Evolutionary conservation across 1,140 invertebrate species (phyloP).

Genomic region (Neotoxoptera formosana): DNA sequence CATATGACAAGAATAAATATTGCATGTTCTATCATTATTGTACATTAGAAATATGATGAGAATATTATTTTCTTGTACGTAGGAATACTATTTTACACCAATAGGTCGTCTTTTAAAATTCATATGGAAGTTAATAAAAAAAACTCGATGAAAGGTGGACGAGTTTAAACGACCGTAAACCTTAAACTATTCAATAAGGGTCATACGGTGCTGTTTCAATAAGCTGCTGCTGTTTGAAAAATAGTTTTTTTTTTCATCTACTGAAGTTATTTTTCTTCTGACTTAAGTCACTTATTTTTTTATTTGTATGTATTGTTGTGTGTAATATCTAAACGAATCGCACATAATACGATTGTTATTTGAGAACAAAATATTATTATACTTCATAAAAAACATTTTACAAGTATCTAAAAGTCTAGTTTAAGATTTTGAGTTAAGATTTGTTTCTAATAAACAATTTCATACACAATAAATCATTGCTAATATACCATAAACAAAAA

Average conservation of each 20-base stretch:
- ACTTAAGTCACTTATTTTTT: background rate
- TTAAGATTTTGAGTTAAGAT: background rate
- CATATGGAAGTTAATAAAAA: slow-evolving; percentile 31
- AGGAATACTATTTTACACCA: background rate
- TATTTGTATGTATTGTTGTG: background rate
- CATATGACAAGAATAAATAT: too few relatives aligned
- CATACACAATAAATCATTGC: background rate
- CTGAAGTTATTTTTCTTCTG: slow-evolving; percentile 24
- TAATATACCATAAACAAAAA: background rate
- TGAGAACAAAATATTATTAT: slow-evolving; percentile 20
- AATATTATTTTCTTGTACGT: background rate
- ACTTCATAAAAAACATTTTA: background rate
- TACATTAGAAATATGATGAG: background rate
- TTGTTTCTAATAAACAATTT: background rate
- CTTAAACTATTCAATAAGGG: slow-evolving; percentile 49
- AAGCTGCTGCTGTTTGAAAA: slow-evolving; percentile 27
- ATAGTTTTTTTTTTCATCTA: background rate
- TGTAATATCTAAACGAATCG: slow-evolving; percentile 9
- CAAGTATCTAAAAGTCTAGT: background rate
- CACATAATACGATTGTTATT: background rate
- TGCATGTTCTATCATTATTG: background rate
- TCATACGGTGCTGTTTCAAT: slow-evolving; percentile 36
- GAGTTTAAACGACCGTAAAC: slow-evolving; percentile 44
- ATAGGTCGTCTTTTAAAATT: background rate
- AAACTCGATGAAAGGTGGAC: slow-evolving; percentile 32